Percentiles rank a stretch among this genome's conserved stretches.
phyloP scores from a whole-genome alignment of 1,140 invertebrate genomes.

The Drosophila cardini region DNA sequence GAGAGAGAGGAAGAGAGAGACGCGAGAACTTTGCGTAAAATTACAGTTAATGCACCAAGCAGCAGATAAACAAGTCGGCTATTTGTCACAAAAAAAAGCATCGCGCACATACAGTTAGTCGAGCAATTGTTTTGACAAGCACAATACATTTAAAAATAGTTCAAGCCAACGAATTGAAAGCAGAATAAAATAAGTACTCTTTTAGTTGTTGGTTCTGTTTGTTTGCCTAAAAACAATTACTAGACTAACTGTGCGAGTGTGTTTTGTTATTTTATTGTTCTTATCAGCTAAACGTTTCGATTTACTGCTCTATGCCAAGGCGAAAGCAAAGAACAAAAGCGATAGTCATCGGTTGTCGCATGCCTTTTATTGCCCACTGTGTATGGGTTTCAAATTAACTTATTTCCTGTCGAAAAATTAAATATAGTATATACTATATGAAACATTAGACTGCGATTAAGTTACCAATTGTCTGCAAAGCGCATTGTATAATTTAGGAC shows the following conservation, averaged over 20 bases:
- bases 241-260: neutral
- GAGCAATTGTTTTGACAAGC: neutral
- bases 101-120: neutral
- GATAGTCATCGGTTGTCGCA: slow-evolving; percentile 1
- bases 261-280: slow-evolving; percentile 62
- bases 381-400: slow-evolving; percentile 9
- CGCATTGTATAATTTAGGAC: slow-evolving; percentile 10
- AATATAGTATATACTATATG: neutral
- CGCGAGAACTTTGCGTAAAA: neutral
- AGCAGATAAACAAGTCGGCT: slow-evolving; percentile 10
- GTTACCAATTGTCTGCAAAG: slow-evolving; percentile 5
- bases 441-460: neutral
- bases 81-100: slow-evolving; percentile 1
- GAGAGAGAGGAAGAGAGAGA: too few species aligned
- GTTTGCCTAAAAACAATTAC: neutral
- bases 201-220: neutral
- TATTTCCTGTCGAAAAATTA: slow-evolving; percentile 33
- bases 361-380: too few species aligned
- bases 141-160: too few species aligned
- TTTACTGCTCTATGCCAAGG: slow-evolving; percentile 11
- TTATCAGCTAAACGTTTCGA: slow-evolving; percentile 57
- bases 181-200: neutral
- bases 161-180: too few species aligned
- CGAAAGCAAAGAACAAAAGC: slow-evolving; percentile 18
- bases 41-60: slow-evolving; percentile 2